A percentile compares a stretch with the other conserved stretches of the same genome.
Conservation (phyloP, 2,797 vertebrate species). For the Hirundo rustica region DNA sequence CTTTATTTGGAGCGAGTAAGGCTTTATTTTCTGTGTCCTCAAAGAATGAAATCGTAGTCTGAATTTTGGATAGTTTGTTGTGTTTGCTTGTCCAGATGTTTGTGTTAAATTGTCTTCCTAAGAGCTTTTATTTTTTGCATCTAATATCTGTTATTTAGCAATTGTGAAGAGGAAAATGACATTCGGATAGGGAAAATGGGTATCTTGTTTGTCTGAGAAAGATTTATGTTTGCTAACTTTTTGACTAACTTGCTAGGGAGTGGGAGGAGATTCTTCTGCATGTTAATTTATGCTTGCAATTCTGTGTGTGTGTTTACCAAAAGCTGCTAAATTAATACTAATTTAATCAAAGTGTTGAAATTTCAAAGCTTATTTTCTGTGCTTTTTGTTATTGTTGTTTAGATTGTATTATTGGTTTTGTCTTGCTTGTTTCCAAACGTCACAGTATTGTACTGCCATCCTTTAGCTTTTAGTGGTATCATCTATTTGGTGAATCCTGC, state of each 20-base stretch:
- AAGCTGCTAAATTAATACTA: background rate
- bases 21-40: conserved; percentile 18
- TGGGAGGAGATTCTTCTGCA: background rate
- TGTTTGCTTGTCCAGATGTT: background rate
- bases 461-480: background rate
- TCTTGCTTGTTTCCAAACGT: background rate
- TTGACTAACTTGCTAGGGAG: background rate
- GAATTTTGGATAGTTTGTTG: background rate
- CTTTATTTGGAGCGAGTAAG: background rate
- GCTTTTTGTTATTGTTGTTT: background rate
- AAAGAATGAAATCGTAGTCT: background rate
- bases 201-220: background rate
- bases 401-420: background rate
- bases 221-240: background rate
- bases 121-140: background rate
- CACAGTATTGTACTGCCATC: background rate
- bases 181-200: background rate
- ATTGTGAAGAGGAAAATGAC: background rate
- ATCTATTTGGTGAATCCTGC: background rate
- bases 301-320: background rate
- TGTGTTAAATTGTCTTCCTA: background rate
- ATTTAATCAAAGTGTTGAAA: background rate
- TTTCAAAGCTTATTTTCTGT: background rate
- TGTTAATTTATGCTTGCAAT: background rate
- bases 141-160: background rate